These are phyloP conservation scores for Selene dorsalis DNA, from an alignment of 2,797 vertebrate genomes.

Conservation along the genomic window DNA sequence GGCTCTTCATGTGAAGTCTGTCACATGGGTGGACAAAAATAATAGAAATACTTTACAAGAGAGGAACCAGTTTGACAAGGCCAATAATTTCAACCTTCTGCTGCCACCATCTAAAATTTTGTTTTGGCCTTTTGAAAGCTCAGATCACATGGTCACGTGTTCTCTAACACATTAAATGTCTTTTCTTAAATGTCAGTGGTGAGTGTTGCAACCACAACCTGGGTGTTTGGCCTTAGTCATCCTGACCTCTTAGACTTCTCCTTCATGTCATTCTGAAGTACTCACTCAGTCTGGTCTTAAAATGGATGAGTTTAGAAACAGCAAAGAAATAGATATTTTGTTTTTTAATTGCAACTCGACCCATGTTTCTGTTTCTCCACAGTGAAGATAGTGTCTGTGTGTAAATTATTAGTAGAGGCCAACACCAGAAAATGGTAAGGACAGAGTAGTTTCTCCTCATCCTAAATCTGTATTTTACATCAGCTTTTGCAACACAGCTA, in stretches of 20 bases:
- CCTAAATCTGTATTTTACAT: background rate
- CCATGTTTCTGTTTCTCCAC: background rate
- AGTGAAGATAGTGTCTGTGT: too few species aligned
- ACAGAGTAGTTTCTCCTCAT: background rate
- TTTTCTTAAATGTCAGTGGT: background rate
- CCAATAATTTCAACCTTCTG: background rate
- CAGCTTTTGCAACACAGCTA: background rate
- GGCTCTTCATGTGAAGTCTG: background rate
- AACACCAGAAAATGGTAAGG: background rate
- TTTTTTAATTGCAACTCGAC: background rate
- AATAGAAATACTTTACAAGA: background rate
- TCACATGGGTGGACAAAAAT: background rate
- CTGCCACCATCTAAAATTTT: background rate
- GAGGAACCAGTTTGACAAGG: conserved; percentile 27
- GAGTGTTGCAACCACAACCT: background rate
- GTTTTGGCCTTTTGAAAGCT: background rate
- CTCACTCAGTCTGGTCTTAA: background rate
- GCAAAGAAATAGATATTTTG: too few species aligned
- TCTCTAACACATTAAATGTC: background rate
- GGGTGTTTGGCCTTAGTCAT: conserved; percentile 5
- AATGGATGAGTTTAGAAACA: background rate
- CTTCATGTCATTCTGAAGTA: background rate
- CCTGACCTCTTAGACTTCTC: background rate
- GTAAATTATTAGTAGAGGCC: too few species aligned
- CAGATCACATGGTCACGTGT: background rate